Conservation (phyloP, 92 coral and sea anemone genomes). For the Montipora capitata region DNA sequence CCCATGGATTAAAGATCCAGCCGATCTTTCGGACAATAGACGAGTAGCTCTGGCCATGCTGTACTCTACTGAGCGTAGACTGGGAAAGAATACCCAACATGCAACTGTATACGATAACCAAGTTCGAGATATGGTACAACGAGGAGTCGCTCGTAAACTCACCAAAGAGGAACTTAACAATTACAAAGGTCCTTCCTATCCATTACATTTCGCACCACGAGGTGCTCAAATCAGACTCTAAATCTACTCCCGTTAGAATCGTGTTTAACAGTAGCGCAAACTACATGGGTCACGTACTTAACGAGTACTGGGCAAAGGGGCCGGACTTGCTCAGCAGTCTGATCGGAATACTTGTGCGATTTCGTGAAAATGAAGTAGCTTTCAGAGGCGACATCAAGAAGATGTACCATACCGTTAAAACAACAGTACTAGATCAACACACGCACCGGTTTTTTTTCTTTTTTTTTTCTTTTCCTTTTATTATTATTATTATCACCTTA, state of each 20-base stretch:
- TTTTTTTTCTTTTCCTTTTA: too few relatives aligned
- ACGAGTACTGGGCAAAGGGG: slow-evolving; percentile 73
- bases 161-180: slow-evolving; percentile 57
- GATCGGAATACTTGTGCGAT: slow-evolving; percentile 70
- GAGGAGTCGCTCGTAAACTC: slow-evolving; percentile 74
- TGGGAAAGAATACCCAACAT: slow-evolving; percentile 70
- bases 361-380: slow-evolving; percentile 72
- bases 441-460: too few relatives aligned
- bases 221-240: too few relatives aligned
- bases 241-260: slow-evolving; percentile 75
- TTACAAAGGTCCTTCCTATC: slow-evolving; percentile 55
- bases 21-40: slow-evolving; percentile 73
- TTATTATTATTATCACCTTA: too few relatives aligned
- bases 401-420: too few relatives aligned
- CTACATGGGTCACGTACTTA: slow-evolving; percentile 57
- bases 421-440: too few relatives aligned
- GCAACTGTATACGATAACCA: slow-evolving; percentile 72
- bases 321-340: slow-evolving; percentile 73
- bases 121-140: slow-evolving; percentile 78
- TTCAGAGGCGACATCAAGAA: too few relatives aligned
- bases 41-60: slow-evolving; percentile 64
- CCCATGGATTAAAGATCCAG: slow-evolving; percentile 79
- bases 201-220: slow-evolving; percentile 48
- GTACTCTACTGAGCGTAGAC: slow-evolving; percentile 69
- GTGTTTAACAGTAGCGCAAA: slow-evolving; percentile 78